Percentiles rank a stretch among this genome's conserved stretches.
Evolutionary conservation across 2,113 vertebrate genomes (phyloP).

Genomic region (Petrocephalus zakoni): DNA sequence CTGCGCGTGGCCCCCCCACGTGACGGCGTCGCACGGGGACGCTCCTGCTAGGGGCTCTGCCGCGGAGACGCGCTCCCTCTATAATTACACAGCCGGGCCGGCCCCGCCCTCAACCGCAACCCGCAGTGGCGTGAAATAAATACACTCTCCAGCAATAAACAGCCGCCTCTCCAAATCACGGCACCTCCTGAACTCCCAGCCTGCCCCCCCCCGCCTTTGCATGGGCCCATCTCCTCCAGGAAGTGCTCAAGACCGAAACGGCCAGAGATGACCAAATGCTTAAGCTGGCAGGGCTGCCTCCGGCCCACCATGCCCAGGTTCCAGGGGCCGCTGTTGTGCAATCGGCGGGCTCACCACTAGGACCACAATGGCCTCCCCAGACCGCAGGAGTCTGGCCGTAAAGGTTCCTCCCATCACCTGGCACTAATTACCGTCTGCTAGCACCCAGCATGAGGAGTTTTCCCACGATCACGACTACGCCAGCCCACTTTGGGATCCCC

Average conservation of each 20-base stretch:
- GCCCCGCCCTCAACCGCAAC: slow-evolving; percentile 67
- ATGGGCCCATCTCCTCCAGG: not conserved
- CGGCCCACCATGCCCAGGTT: not conserved
- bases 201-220: not conserved
- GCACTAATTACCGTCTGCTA: not conserved
- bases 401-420: not conserved
- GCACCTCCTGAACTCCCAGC: slow-evolving; percentile 47
- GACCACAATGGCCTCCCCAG: not conserved
- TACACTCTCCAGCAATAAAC: slow-evolving; percentile 69
- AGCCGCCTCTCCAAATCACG: slow-evolving; percentile 63
- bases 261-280: not conserved
- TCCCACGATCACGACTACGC: not conserved
- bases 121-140: slow-evolving; percentile 68
- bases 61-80: slow-evolving; percentile 53
- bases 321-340: not conserved
- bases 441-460: not conserved
- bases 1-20: not conserved
- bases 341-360: not conserved
- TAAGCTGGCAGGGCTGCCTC: not conserved
- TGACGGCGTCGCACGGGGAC: slow-evolving; percentile 22
- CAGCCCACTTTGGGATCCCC: not conserved
- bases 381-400: not conserved
- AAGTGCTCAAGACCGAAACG: not conserved
- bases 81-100: slow-evolving; percentile 58
- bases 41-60: slow-evolving; percentile 45